phyloP scores from a whole-genome alignment of 2,113 vertebrate species.

The Ailurus styani region DNA sequence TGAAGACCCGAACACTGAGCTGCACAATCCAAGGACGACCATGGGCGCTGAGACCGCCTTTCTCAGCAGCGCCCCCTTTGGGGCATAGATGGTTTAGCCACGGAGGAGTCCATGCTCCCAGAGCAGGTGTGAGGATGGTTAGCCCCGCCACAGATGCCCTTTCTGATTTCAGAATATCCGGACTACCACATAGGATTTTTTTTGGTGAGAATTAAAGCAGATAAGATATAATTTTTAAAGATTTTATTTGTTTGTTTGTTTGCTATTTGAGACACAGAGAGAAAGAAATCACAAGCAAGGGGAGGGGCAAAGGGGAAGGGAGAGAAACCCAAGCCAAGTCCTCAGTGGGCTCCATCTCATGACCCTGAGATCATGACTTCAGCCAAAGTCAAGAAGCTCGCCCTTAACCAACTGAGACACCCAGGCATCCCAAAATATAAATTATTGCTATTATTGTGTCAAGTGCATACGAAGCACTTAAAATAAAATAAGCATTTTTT shows the following conservation, averaged over 20 bases:
- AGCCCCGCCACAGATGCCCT: background rate
- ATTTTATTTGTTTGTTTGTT: background rate
- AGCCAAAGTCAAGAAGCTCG: background rate
- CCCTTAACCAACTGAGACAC: background rate
- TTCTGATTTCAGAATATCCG: background rate
- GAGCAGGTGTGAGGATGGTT: no score
- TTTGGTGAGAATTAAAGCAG: background rate
- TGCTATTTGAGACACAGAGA: background rate
- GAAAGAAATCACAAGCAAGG: background rate
- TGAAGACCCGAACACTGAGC: background rate
- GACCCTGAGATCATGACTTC: background rate
- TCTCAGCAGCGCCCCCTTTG: background rate
- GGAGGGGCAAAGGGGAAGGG: background rate
- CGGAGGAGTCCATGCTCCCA: background rate
- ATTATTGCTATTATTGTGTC: background rate
- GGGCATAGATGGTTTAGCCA: background rate
- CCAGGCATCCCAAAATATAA: background rate
- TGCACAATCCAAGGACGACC: no score
- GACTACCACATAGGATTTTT: background rate
- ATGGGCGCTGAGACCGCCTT: background rate
- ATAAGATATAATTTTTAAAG: background rate
- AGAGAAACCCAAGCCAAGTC: no score
- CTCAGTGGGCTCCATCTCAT: background rate
- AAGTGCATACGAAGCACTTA: background rate
- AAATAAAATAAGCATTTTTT: background rate